A percentile compares a stretch with the other conserved stretches of the same genome.
These are phyloP conservation scores for Hypomecis punctinalis DNA, from an alignment of 2,888 invertebrate species.

Conservation along the genomic window DNA sequence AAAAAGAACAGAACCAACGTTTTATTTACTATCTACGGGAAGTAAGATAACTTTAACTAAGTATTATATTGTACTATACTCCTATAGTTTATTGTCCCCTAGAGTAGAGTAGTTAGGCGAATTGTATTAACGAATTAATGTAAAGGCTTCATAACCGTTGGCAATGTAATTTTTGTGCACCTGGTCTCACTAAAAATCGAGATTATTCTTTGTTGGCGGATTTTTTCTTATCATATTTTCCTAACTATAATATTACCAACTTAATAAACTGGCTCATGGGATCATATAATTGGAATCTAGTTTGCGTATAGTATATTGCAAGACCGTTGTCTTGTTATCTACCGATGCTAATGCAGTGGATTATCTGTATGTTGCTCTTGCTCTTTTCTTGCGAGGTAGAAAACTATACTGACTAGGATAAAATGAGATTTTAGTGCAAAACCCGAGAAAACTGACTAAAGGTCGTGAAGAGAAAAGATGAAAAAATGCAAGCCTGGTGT, in stretches of 20 bases:
- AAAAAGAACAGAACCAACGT: conserved; percentile 82
- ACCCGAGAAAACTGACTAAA: too few species aligned
- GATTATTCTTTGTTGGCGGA: conserved; percentile 51
- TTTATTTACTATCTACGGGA: conserved; percentile 47
- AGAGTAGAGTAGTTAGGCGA: conserved; percentile 59
- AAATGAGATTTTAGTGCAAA: too few species aligned
- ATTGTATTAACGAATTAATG: conserved; percentile 42
- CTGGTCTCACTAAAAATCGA: conserved; percentile 66
- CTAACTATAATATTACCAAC: neutral
- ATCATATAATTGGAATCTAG: neutral
- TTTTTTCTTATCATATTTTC: too few species aligned
- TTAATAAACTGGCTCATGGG: neutral
- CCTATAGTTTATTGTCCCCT: conserved; percentile 44
- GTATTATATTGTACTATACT: conserved; percentile 45
- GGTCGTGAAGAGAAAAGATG: too few species aligned
- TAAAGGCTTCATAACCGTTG: conserved; percentile 72
- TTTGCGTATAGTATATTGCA: too few species aligned
- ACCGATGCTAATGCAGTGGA: too few species aligned
- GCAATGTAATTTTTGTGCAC: conserved; percentile 82
- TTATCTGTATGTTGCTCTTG: too few species aligned
- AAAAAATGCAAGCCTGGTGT: too few species aligned
- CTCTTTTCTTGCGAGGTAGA: too few species aligned
- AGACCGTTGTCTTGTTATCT: too few species aligned
- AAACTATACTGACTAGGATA: too few species aligned
- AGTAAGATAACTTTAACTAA: conserved; percentile 40